These are phyloP conservation scores for Anarhynchus alexandrinus DNA, from an alignment of 2,113 vertebrate species.

Conservation along the genomic window DNA sequence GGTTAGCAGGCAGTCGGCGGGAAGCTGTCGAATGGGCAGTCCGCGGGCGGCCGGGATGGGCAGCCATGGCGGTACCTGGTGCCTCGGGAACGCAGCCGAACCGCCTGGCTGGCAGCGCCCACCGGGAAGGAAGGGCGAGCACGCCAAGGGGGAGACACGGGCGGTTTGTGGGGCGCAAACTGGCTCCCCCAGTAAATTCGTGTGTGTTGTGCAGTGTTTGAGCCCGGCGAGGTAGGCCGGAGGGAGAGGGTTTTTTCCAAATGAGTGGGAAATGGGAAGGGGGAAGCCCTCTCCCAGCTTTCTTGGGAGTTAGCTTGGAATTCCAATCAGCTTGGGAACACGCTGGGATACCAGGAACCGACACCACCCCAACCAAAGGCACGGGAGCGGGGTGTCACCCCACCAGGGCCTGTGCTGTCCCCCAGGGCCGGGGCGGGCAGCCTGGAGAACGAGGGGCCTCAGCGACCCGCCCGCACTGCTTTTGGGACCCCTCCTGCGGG, in stretches of 20 bases:
- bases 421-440: too few species aligned
- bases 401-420: not conserved
- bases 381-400: fast-evolving
- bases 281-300: fast-evolving
- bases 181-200: too few species aligned
- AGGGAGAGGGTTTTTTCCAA: not conserved
- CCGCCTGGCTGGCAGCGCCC: fast-evolving
- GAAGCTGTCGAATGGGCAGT: fast-evolving
- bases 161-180: fast-evolving
- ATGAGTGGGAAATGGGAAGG: not conserved
- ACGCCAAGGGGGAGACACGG: fast-evolving
- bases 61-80: fast-evolving
- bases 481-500: fast-evolving
- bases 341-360: fast-evolving
- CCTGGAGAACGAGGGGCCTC: not conserved
- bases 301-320: not conserved
- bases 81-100: not conserved
- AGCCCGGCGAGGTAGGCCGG: fast-evolving
- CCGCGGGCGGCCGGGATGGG: too few species aligned
- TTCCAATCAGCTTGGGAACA: not conserved
- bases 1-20: not conserved
- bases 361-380: not conserved
- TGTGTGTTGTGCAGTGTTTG: not conserved
- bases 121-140: not conserved
- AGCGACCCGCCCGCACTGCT: fast-evolving